Evolutionary conservation across 2,797 vertebrate species (phyloP).

Genomic region (Gallinago solitaria): DNA sequence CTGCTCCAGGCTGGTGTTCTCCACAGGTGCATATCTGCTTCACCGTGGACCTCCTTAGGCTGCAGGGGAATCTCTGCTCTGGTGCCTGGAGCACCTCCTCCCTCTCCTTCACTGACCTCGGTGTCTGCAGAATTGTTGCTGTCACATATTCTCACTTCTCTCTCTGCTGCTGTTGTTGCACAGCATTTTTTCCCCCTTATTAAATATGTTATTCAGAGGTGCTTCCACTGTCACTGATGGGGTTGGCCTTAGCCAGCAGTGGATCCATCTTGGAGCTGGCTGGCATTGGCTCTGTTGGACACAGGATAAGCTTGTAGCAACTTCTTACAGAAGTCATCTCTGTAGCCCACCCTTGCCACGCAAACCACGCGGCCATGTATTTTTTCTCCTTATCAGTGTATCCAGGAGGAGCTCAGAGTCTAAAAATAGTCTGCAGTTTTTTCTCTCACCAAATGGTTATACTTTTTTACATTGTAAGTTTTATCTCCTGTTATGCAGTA

Average conservation of each 20-base stretch:
- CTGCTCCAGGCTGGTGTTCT: not conserved
- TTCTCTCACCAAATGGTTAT: not conserved
- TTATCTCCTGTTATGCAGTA: not conserved
- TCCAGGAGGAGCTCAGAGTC: not conserved
- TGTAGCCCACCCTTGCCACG: not conserved
- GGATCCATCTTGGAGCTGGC: not conserved
- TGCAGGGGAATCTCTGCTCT: not conserved
- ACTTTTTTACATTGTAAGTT: not conserved
- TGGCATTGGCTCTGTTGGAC: too few relatives aligned
- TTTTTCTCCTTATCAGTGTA: not conserved
- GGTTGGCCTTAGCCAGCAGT: not conserved
- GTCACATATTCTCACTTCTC: not conserved
- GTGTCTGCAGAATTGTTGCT: not conserved
- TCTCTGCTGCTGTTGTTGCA: not conserved
- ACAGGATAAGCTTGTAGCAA: not conserved
- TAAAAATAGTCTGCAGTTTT: not conserved
- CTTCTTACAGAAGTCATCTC: not conserved
- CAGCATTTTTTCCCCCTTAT: not conserved
- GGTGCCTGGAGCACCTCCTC: not conserved
- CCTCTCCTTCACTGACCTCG: not conserved
- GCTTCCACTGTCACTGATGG: not conserved
- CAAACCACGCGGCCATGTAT: not conserved
- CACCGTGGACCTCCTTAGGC: not conserved
- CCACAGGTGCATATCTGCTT: not conserved
- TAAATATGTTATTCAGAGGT: not conserved